Percentiles rank a stretch among this genome's conserved stretches.
Evolutionary conservation across 1,140 invertebrate species (phyloP).

Genomic region (honey bee (Apis mellifera)): Amel_HAv3.1 CM009932.2:13156501-13157000

Average conservation of each 20-base stretch:
- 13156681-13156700: not conserved
- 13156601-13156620: not conserved
- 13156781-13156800: not conserved
- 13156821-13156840: too few relatives aligned
- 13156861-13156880: not conserved
- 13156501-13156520: not conserved
- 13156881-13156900: not conserved
- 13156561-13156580: too few relatives aligned
- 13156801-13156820: not conserved
- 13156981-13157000: conserved; percentile 3
- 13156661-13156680: not conserved
- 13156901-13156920: conserved; percentile 2
- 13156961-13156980: conserved; percentile 26
- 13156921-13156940: not conserved
- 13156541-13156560: not conserved
- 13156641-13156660: not conserved
- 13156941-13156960: conserved; percentile 2
- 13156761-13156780: not conserved
- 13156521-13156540: not conserved
- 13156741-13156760: not conserved
- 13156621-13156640: not conserved
- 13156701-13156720: too few relatives aligned
- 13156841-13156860: not conserved
- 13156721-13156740: not conserved
- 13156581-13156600: too few relatives aligned